These are phyloP conservation scores for Onychorhynchus coronatus DNA, from an alignment of 2,113 vertebrate species.

Conservation along the genomic window DNA sequence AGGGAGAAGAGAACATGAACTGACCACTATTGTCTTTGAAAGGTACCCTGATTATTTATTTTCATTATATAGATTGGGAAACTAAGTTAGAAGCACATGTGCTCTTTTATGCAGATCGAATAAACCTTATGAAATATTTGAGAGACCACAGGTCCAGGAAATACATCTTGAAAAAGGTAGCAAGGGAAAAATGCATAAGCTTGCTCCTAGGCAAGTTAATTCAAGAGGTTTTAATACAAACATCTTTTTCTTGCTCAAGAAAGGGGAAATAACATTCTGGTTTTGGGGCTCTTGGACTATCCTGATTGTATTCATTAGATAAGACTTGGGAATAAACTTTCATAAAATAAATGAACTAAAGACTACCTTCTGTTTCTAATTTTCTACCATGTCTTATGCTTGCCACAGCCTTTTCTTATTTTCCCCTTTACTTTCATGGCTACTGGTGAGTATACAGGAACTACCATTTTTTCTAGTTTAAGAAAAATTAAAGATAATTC, in stretches of 20 bases:
- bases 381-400: background rate
- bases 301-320: background rate
- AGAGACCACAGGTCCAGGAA: background rate
- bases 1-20: background rate
- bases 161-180: background rate
- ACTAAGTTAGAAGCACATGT: background rate
- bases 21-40: background rate
- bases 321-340: background rate
- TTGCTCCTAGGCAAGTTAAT: background rate
- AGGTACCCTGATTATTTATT: background rate
- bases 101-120: background rate
- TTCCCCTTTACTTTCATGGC: background rate
- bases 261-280: background rate
- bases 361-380: background rate
- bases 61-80: background rate
- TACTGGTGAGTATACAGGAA: background rate
- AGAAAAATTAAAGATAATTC: background rate
- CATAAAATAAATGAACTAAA: background rate
- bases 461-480: background rate
- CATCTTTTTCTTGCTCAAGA: background rate
- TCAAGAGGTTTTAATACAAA: background rate
- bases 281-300: background rate
- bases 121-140: background rate
- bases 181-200: background rate
- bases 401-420: background rate